These are phyloP conservation scores for Drosophila mulleri DNA, from an alignment of 2,888 invertebrate species.

Conservation along the genomic window DNA sequence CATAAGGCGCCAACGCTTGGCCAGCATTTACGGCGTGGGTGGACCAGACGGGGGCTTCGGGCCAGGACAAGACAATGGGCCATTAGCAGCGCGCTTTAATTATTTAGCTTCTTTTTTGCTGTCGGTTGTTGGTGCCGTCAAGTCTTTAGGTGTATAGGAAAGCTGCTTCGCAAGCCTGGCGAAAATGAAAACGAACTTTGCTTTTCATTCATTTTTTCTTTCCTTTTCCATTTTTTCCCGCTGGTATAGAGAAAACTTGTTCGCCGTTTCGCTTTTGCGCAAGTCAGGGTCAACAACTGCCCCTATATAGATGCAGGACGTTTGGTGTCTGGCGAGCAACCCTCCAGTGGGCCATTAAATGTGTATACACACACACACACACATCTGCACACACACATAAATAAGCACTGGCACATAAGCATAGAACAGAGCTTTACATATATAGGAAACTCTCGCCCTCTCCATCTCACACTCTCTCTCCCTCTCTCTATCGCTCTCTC, in stretches of 20 bases:
- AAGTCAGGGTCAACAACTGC: conserved; percentile 83
- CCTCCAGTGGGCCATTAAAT: conserved; percentile 68
- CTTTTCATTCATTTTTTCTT: conserved; percentile 37
- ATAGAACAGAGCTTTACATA: conserved; percentile 34
- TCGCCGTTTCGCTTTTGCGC: conserved; percentile 75
- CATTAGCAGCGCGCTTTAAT: conserved; percentile 79
- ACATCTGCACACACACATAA: conserved; percentile 22
- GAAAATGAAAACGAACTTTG: conserved; percentile 71
- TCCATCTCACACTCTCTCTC: not conserved
- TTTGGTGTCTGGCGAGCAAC: conserved; percentile 63
- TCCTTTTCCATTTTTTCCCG: conserved; percentile 15
- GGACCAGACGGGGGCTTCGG: not conserved
- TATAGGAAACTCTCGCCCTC: conserved; percentile 1
- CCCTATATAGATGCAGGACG: conserved; percentile 63
- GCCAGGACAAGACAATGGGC: conserved; percentile 72
- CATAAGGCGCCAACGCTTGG: conserved; percentile 61
- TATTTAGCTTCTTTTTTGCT: conserved; percentile 62
- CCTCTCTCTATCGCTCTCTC: not conserved
- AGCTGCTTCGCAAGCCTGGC: conserved; percentile 44
- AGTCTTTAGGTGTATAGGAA: conserved; percentile 38
- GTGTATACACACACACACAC: conserved; percentile 23
- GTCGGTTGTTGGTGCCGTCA: conserved; percentile 40
- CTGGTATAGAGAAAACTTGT: conserved; percentile 65
- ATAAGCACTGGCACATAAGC: conserved; percentile 26
- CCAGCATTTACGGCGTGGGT: conserved; percentile 66